Conservation (phyloP, 2,888 invertebrate species). For the Caenorhabditis wallacei region DNA sequence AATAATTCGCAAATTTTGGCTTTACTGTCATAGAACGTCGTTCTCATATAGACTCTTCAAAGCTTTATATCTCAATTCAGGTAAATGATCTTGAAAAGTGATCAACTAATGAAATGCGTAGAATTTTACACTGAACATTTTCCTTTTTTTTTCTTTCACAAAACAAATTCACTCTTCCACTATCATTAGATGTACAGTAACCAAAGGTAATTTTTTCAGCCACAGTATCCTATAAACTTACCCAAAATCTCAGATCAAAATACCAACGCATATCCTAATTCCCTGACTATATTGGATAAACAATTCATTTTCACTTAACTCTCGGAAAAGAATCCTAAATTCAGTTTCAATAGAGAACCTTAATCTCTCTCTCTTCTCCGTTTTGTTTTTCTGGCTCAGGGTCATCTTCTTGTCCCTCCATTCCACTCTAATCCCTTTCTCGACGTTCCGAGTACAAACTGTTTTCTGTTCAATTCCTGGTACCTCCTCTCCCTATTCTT, state of each 20-base stretch:
- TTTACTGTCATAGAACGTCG: too few species aligned
- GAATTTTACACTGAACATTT: too few species aligned
- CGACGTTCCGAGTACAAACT: constrained; percentile 29
- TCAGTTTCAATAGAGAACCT: constrained; percentile 6
- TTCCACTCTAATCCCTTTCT: constrained; percentile 4
- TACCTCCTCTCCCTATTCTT: constrained; percentile 16
- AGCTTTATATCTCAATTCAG: too few species aligned
- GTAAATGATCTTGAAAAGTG: too few species aligned
- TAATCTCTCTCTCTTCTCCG: background rate
- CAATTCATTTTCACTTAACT: background rate
- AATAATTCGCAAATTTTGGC: too few species aligned
- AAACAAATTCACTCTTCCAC: too few species aligned
- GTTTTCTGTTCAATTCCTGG: constrained; percentile 13
- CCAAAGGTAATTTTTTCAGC: too few species aligned
- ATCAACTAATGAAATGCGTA: too few species aligned
- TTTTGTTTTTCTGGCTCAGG: constrained; percentile 50
- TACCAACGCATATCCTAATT: background rate
- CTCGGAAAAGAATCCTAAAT: background rate
- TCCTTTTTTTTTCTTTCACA: too few species aligned
- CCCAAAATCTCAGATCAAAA: background rate
- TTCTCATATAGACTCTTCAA: too few species aligned
- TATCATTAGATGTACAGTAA: too few species aligned
- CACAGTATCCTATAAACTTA: too few species aligned
- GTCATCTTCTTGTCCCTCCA: constrained; percentile 13
- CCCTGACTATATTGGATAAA: background rate